Percentiles rank a stretch among this genome's conserved stretches.
Evolutionary conservation across 2,888 invertebrate species (phyloP).

Genomic region (Caenorhabditis sp.): DNA sequence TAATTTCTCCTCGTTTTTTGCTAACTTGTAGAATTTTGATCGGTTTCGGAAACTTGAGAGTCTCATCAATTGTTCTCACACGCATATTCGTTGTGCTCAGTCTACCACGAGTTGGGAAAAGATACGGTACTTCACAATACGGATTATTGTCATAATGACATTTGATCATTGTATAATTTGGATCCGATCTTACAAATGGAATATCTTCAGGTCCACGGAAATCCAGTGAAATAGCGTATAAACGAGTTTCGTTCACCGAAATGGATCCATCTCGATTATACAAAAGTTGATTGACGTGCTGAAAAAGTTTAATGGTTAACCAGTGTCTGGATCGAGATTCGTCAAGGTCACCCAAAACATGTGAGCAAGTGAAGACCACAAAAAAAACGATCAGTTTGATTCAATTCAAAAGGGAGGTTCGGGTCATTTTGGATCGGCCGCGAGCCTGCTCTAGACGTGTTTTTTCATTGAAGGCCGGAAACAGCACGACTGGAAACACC

Average conservation of each 20-base stretch:
- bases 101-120: constrained; percentile 51
- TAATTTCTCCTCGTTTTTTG: constrained; percentile 24
- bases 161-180: constrained; percentile 20
- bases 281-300: constrained; percentile 54
- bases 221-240: constrained; percentile 58
- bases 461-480: no score
- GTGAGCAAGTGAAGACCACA: no score
- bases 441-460: no score
- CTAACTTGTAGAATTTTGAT: constrained; percentile 25
- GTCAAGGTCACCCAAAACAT: no score
- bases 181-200: constrained; percentile 53
- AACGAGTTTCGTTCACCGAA: constrained; percentile 32
- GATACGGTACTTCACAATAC: constrained; percentile 55
- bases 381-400: no score
- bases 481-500: no score
- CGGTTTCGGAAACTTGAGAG: constrained; percentile 27
- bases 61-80: constrained; percentile 36
- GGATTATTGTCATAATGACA: constrained; percentile 44
- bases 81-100: constrained; percentile 47
- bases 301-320: constrained; percentile 18
- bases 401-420: no score
- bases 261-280: constrained; percentile 39
- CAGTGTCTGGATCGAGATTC: no score
- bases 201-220: constrained; percentile 58
- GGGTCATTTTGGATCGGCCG: no score